Conservation (phyloP, 2,888 invertebrate species). For the Lasioglossum zephyrum region DNA sequence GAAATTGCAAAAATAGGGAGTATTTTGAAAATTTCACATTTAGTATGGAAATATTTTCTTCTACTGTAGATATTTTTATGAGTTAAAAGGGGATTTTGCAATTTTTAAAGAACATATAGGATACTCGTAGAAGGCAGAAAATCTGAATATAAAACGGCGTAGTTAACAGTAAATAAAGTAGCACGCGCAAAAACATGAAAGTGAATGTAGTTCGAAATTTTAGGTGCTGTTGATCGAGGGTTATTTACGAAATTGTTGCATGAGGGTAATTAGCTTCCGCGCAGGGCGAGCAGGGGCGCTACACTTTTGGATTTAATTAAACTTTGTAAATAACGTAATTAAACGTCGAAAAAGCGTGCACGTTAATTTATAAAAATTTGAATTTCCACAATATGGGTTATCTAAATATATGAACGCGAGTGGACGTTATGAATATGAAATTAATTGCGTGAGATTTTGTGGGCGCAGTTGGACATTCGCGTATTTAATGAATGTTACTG, state of each 20-base stretch:
- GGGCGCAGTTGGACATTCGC: not conserved
- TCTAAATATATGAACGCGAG: not conserved
- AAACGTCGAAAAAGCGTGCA: not conserved
- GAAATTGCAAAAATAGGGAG: no score
- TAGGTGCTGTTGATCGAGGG: not conserved
- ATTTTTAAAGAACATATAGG: not conserved
- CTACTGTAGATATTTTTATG: not conserved
- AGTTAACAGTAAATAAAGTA: not conserved
- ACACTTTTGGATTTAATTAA: not conserved
- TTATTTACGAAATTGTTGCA: not conserved
- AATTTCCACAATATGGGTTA: not conserved
- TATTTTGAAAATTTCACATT: no score
- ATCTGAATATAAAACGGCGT: not conserved
- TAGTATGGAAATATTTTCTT: not conserved
- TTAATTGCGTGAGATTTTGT: constrained; percentile 11
- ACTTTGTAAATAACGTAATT: constrained; percentile 12
- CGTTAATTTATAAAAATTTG: not conserved
- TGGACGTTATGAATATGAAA: not conserved
- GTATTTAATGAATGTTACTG: not conserved
- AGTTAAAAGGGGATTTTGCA: not conserved
- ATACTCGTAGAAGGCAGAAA: not conserved
- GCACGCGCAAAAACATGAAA: not conserved
- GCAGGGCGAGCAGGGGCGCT: not conserved
- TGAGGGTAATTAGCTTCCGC: not conserved
- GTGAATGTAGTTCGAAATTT: not conserved